Evolutionary conservation across 2,888 invertebrate species (phyloP).

Genomic region (Scaptomyza polygonia): DNA sequence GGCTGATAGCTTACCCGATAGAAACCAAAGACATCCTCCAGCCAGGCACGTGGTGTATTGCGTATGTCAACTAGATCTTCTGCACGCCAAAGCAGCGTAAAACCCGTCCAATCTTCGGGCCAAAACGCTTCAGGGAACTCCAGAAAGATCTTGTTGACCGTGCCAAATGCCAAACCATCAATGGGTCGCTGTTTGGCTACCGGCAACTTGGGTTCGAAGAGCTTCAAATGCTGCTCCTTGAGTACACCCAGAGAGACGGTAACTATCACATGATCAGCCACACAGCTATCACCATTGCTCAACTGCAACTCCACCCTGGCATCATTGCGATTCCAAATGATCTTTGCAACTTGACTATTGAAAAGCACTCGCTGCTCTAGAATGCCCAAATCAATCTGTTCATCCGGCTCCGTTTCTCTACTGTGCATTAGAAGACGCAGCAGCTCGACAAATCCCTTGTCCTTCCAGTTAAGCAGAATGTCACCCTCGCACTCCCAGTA

Average conservation of each 20-base stretch:
- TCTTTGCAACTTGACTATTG: slow-evolving; percentile 69
- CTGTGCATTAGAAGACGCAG: slow-evolving; percentile 87
- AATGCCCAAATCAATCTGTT: slow-evolving; percentile 69
- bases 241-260: slow-evolving; percentile 87
- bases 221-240: slow-evolving; percentile 84
- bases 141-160: slow-evolving; percentile 87
- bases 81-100: slow-evolving; percentile 87
- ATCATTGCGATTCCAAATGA: slow-evolving; percentile 81
- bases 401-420: slow-evolving; percentile 34
- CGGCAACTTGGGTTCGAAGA: slow-evolving; percentile 85
- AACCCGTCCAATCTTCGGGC: slow-evolving; percentile 85
- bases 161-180: slow-evolving; percentile 86
- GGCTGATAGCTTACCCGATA: slow-evolving; percentile 88
- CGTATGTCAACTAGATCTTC: slow-evolving; percentile 84
- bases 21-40: slow-evolving; percentile 88
- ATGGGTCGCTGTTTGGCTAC: slow-evolving; percentile 85
- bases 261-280: slow-evolving; percentile 87
- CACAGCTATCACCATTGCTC: slow-evolving; percentile 83
- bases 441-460: slow-evolving; percentile 88
- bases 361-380: slow-evolving; percentile 82
- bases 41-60: slow-evolving; percentile 85
- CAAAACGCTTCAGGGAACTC: slow-evolving; percentile 87
- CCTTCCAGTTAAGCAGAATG: slow-evolving; percentile 89
- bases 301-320: slow-evolving; percentile 73
- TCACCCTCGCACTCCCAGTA: slow-evolving; percentile 90